phyloP scores from a whole-genome alignment of 2,888 invertebrate species.

The Amiota mariae region DNA sequence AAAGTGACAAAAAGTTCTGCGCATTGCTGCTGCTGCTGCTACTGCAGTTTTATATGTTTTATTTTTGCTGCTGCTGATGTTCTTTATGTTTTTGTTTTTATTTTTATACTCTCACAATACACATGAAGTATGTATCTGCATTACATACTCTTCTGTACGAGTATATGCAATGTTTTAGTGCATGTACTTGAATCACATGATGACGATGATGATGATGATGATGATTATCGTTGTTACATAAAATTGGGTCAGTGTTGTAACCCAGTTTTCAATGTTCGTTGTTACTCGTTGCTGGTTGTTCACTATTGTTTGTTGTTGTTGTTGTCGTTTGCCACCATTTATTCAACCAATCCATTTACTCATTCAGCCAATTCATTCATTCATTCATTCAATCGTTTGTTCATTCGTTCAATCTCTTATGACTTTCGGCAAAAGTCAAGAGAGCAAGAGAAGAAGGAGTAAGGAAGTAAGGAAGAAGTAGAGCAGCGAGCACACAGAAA shows the following conservation, averaged over 20 bases:
- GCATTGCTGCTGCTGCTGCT: no score
- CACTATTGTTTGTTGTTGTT: neutral
- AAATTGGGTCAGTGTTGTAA: constrained; percentile 65
- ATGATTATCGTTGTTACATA: constrained; percentile 18
- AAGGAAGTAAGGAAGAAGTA: no score
- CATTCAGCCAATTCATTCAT: neutral
- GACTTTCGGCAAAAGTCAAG: no score
- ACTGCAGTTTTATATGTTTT: no score
- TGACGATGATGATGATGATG: neutral
- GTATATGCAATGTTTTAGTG: neutral
- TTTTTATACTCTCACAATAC: neutral
- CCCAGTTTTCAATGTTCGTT: constrained; percentile 50
- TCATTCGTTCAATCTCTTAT: no score
- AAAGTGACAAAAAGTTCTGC: no score
- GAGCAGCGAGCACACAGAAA: no score
- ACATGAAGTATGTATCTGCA: neutral
- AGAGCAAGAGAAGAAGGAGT: no score
- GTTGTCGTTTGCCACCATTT: neutral
- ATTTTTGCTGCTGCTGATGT: no score
- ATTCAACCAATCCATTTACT: neutral
- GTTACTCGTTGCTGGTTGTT: no score
- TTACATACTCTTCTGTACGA: no score
- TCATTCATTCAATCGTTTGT: neutral
- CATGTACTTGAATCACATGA: neutral
- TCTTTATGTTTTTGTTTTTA: no score